These are phyloP conservation scores for Trissolcus brochymenae DNA, from an alignment of 2,888 invertebrate species.

Conservation along the genomic window DNA sequence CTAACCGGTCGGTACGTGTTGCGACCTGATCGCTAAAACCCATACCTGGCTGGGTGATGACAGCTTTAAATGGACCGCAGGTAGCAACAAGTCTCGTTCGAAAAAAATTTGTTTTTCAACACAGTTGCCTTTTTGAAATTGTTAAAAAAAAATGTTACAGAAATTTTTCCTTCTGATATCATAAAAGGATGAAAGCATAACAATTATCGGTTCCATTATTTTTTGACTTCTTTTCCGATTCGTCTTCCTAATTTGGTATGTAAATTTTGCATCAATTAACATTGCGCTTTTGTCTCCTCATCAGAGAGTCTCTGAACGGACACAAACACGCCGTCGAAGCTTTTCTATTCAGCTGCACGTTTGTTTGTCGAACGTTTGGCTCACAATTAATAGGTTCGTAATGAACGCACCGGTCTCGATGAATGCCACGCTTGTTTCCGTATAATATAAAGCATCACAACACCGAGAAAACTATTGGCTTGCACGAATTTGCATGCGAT, in stretches of 20 bases:
- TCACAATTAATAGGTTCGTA: slow-evolving; percentile 26
- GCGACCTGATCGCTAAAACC: slow-evolving; percentile 12
- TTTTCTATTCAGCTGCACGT: background rate
- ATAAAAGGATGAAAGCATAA: too few relatives aligned
- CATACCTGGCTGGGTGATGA: slow-evolving; percentile 41
- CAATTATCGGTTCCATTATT: too few relatives aligned
- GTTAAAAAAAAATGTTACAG: too few relatives aligned
- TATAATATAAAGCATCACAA: background rate
- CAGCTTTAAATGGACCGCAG: slow-evolving; percentile 46
- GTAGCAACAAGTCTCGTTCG: slow-evolving; percentile 41
- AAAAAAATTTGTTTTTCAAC: slow-evolving; percentile 19
- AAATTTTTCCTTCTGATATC: too few relatives aligned
- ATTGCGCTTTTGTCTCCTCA: too few relatives aligned
- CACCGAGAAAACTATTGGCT: background rate
- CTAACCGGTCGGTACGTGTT: slow-evolving; percentile 30
- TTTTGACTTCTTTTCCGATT: too few relatives aligned
- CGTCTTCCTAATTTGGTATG: too few relatives aligned
- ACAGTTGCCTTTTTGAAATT: slow-evolving; percentile 1
- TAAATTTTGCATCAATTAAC: too few relatives aligned
- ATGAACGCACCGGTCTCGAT: slow-evolving; percentile 10
- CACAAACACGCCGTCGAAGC: background rate
- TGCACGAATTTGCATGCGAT: slow-evolving; percentile 1
- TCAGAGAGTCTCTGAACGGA: too few relatives aligned
- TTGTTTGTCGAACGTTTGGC: background rate
- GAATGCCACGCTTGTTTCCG: background rate